Evolutionary conservation across 1,140 invertebrate species (phyloP), one percentile per base, ranked within the genome.

Genomic region (Branchinecta lindahli): DNA sequence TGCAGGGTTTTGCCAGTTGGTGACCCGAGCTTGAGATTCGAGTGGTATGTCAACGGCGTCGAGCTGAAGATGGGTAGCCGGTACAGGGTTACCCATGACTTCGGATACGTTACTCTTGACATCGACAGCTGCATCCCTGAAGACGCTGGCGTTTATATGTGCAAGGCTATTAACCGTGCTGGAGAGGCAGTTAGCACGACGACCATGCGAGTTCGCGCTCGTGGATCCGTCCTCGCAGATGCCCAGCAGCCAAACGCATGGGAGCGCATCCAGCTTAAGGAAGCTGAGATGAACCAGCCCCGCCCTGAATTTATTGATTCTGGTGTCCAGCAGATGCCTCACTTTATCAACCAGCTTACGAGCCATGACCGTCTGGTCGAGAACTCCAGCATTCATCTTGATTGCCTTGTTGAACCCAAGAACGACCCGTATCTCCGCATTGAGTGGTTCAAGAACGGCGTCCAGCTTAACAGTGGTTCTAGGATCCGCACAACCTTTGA

Each of bases 401-500:
- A 98, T 80, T 94, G 93, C 71, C 91, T 94, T 79, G 89, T 96
- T 7, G 92, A 95, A 77, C 96, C 96, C n/a, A 85, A 94, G 75
- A 89, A 91, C 52, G 96, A 98, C 84, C 94, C 96, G 0, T 91
- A 95, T 75, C 83, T 95, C 7, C 83, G 85, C 68, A 87, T 80
- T 65, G 90, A 93, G 78, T 94, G 93, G 93, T 94, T 90, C 78
- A 94, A 94, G 76, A 94, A 96, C 78, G 90, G 92, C 44, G 79
- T 91, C n/a, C 84, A 88, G 12, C 79, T 94, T 15, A 88, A 88
- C 70, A 91, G 88, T 68, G 91, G 85, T 68, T 79, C 91, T 10
- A 83, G 92, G 73, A 81, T 94, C 66, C 86, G 89, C 74, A 92
- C 90, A 74, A 92, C 90, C 7, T 93, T 94, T 74, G 92, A 95